These are phyloP conservation scores for Ariopsis seemanni DNA, from an alignment of 2,113 vertebrate species.

Conservation along the genomic window DNA sequence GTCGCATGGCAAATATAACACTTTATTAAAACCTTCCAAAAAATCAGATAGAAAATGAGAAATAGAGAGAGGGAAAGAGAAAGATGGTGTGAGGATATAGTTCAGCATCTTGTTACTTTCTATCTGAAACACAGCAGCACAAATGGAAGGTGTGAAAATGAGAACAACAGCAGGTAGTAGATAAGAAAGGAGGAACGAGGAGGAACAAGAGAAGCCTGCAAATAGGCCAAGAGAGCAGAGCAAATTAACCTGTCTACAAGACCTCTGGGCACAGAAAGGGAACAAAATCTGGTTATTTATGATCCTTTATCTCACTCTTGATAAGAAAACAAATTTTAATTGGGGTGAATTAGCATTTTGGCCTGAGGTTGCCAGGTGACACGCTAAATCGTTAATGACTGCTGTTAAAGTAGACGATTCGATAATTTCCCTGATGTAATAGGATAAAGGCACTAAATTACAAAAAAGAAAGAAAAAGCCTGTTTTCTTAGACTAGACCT, in stretches of 20 bases:
- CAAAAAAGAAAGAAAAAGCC: conserved; percentile 1
- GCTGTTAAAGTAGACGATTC: conserved; percentile 13
- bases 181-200: background rate
- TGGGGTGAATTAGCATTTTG: conserved; percentile 57
- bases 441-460: background rate
- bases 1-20: background rate
- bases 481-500: background rate
- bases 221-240: conserved; percentile 8
- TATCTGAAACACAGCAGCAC: conserved; percentile 1
- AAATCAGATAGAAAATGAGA: background rate
- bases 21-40: background rate
- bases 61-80: conserved; percentile 3
- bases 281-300: conserved; percentile 57
- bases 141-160: conserved; percentile 1
- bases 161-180: conserved; percentile 1
- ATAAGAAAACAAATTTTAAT: conserved; percentile 59
- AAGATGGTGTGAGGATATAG: conserved; percentile 9
- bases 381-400: conserved; percentile 52
- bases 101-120: background rate
- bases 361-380: conserved; percentile 42
- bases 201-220: background rate
- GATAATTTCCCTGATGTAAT: conserved; percentile 26
- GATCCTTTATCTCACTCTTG: conserved; percentile 54
- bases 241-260: conserved; percentile 52
- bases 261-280: conserved; percentile 38